phyloP scores from a whole-genome alignment of 1,140 invertebrate genomes.

The Pectinophora gossypiella region DNA sequence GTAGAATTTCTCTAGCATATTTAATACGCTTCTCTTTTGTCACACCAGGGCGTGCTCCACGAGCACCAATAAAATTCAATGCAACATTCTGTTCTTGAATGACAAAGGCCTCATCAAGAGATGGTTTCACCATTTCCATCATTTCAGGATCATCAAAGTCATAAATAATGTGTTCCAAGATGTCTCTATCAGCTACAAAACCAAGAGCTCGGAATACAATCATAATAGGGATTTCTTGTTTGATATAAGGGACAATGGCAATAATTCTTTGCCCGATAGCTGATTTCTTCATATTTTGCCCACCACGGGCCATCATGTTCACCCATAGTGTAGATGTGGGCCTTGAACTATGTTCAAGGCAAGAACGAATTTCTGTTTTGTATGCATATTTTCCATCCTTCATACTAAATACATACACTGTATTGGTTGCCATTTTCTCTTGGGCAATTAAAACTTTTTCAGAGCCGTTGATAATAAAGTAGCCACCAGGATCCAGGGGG shows the following conservation, averaged over 20 bases:
- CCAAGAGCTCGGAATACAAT: slow-evolving; percentile 98
- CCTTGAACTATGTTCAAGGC: slow-evolving; percentile 93
- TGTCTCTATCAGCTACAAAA: slow-evolving; percentile 99
- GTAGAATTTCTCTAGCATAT: slow-evolving; percentile 98
- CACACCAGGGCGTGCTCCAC: slow-evolving; percentile 97
- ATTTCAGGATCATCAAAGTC: slow-evolving; percentile 99
- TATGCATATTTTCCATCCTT: slow-evolving; percentile 98
- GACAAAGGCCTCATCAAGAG: slow-evolving; percentile 98
- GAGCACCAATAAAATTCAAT: slow-evolving; percentile 97
- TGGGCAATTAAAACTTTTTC: slow-evolving; percentile 98
- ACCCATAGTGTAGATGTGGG: slow-evolving; percentile 99
- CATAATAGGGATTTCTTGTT: slow-evolving; percentile 99
- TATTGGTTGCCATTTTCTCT: slow-evolving; percentile 99
- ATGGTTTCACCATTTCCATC: slow-evolving; percentile 99
- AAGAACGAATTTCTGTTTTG: slow-evolving; percentile 97
- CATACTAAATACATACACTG: slow-evolving; percentile 99
- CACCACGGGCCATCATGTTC: slow-evolving; percentile 99
- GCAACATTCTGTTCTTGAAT: slow-evolving; percentile 99
- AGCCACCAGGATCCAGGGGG: slow-evolving; percentile 97
- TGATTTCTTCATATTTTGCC: slow-evolving; percentile 96
- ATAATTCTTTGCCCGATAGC: slow-evolving; percentile 99
- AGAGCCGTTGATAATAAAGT: slow-evolving; percentile 97
- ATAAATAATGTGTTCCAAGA: slow-evolving; percentile 99
- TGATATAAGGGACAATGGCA: slow-evolving; percentile 98
- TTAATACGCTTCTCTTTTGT: slow-evolving; percentile 99